Base-by-base conservation (phyloP, 2,797 vertebrate species). In the Potorous gilbertii region DNA sequence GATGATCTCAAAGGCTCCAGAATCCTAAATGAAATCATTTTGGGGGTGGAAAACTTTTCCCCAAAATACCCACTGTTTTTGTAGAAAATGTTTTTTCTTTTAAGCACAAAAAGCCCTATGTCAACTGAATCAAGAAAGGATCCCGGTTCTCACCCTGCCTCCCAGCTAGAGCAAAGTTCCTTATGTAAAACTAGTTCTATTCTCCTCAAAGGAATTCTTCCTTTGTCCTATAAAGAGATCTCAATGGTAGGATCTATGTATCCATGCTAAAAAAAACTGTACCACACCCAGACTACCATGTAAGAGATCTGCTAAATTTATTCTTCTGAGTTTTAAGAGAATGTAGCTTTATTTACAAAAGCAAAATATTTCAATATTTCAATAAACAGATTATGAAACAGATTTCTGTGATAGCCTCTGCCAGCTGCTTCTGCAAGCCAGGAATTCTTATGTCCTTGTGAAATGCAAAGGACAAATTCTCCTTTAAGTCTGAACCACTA, bases 331-430 rank as follows among this genome's bases (percentile, higher is more conserved):
- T 90, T 50, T 56, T 90, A 87, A 93, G 46, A 89, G 81, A 55
- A 93, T 90, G 55, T 24, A 50, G 66, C 16, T 74, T 8, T 90
- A 93, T 94, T 97, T 94, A 95, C 94, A 59, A 95, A 96, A 97
- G 94, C 92, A 93, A 52, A 81, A 50, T 66, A 59, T 91, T 96
- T 90, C 74, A 96, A 95, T 59, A 62, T 95, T 94, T 94, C 94
- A 92, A 93, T 90, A 91, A 95, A 90, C 96, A 97, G 66, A 96
- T 90, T 54, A 90, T 93, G 94, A 90, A 92, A 54, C 96, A 95
- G 93, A 96, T 93, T 59, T 95, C 62, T 96, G 31, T 54, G 50
- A 56, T 13, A 31, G 54, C 56, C 56, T 62, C 93, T 93, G 93
- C 95, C 95, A 96, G 91, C 91, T 54, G 21, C 94, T 74, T 91